Percentiles rank a stretch among this genome's conserved stretches.
phyloP scores from a whole-genome alignment of 2,113 vertebrate species.

The Amblyopsis rosae region DNA sequence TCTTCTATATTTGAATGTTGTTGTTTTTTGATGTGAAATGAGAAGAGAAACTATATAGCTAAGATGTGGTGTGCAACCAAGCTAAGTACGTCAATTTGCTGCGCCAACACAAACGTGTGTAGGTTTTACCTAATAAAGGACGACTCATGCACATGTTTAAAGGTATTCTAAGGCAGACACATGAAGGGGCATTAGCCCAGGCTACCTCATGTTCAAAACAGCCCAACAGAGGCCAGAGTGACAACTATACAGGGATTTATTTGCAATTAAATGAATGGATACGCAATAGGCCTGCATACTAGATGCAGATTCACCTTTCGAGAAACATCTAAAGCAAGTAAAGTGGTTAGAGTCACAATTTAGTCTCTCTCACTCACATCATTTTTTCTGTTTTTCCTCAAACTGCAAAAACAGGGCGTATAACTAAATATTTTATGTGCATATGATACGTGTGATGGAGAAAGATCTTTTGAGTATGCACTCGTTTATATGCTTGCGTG shows the following conservation, averaged over 20 bases:
- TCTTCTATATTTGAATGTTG: not conserved
- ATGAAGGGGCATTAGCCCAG: too few relatives aligned
- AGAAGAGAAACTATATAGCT: not conserved
- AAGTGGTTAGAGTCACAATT: slow-evolving; percentile 73
- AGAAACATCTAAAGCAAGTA: slow-evolving; percentile 71
- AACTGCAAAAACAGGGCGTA: not conserved
- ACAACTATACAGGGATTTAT: too few relatives aligned
- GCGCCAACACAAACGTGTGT: not conserved
- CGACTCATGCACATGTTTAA: not conserved
- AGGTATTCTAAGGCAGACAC: too few relatives aligned
- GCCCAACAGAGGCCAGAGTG: too few relatives aligned
- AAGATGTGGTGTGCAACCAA: slow-evolving; percentile 3
- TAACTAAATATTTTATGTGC: not conserved
- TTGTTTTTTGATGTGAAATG: not conserved
- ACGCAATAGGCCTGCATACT: too few relatives aligned
- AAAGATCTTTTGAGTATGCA: not conserved
- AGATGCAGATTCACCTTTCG: not conserved
- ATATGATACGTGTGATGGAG: not conserved
- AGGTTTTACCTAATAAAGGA: not conserved
- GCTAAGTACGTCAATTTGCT: not conserved
- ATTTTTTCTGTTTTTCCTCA: not conserved
- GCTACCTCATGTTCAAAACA: too few relatives aligned
- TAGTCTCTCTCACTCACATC: slow-evolving; percentile 62
- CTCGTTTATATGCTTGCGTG: not conserved
- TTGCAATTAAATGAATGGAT: too few relatives aligned